phyloP scores from a whole-genome alignment of 2,797 vertebrate species.

The Syngnathus acus region DNA sequence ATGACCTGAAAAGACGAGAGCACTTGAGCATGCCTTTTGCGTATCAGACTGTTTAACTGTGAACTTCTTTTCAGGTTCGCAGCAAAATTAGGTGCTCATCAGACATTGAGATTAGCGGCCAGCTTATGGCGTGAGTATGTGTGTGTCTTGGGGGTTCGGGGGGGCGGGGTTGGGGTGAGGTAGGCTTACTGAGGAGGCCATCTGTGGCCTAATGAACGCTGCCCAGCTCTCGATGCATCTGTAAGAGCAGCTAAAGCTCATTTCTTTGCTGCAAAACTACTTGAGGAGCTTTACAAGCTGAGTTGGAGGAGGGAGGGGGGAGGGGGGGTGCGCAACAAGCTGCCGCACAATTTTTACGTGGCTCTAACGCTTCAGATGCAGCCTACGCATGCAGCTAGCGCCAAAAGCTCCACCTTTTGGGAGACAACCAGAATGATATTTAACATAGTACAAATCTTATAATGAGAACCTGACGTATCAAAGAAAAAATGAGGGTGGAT shows the following conservation, averaged over 20 bases:
- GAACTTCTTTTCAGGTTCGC: slow-evolving; percentile 18
- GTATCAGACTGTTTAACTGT: not conserved
- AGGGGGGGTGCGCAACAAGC: slow-evolving; percentile 61
- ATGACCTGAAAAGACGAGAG: not conserved
- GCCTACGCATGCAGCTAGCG: slow-evolving; percentile 48
- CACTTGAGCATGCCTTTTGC: not conserved
- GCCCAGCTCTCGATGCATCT: slow-evolving; percentile 70
- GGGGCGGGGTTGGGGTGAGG: not conserved
- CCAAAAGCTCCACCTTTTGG: not conserved
- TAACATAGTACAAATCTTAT: not conserved
- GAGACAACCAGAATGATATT: no score
- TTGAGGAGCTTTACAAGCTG: slow-evolving; percentile 65
- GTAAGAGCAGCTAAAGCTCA: slow-evolving; percentile 73
- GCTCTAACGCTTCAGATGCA: slow-evolving; percentile 38
- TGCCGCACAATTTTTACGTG: slow-evolving; percentile 51
- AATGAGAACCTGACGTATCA: not conserved
- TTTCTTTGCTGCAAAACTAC: slow-evolving; percentile 70
- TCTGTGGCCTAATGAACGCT: slow-evolving; percentile 72
- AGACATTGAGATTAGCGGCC: slow-evolving; percentile 57
- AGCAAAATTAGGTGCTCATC: slow-evolving; percentile 32
- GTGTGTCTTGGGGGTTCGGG: slow-evolving; percentile 12
- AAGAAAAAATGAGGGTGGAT: no score
- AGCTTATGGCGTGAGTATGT: slow-evolving; percentile 49
- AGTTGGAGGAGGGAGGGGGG: slow-evolving; percentile 25
- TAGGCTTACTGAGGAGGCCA: slow-evolving; percentile 66